Percentiles rank a stretch among this genome's conserved stretches.
Evolutionary conservation across 2,888 invertebrate species (phyloP).

Genomic region (Cataglyphis albicans): DNA sequence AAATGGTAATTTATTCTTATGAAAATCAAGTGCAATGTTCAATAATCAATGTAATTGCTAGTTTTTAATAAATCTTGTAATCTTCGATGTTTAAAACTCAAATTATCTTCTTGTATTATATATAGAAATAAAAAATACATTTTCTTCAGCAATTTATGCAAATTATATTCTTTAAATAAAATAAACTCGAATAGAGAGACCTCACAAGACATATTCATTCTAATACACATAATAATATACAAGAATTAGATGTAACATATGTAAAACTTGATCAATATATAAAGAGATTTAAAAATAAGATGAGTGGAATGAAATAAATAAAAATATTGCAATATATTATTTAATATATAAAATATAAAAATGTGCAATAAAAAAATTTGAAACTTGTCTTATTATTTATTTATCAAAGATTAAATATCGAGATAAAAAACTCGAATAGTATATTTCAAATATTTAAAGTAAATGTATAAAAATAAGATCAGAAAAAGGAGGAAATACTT

Average conservation of each 20-base stretch:
- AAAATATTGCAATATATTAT: neutral
- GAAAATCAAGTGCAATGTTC: conserved; percentile 30
- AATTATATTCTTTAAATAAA: neutral
- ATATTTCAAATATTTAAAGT: too few relatives aligned
- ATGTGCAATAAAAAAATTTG: neutral
- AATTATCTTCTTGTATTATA: conserved; percentile 32
- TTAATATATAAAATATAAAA: neutral
- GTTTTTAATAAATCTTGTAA: conserved; percentile 36
- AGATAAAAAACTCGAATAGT: too few relatives aligned
- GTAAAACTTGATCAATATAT: neutral
- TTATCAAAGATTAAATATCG: too few relatives aligned
- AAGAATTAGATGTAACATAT: neutral
- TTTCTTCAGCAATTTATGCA: conserved; percentile 3
- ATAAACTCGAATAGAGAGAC: neutral
- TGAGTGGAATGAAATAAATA: neutral
- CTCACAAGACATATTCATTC: neutral
- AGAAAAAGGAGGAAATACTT: too few relatives aligned
- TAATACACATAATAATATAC: neutral
- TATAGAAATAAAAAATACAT: conserved; percentile 30
- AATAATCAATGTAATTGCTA: conserved; percentile 24
- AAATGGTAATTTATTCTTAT: conserved; percentile 20
- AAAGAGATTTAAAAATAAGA: neutral
- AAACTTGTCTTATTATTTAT: too few relatives aligned
- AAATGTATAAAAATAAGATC: too few relatives aligned
- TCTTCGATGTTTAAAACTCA: conserved; percentile 26